Evolutionary conservation across 2,888 invertebrate species (phyloP), one percentile per base, ranked within the genome.

Genomic region (Drosophila maculinotata): DNA sequence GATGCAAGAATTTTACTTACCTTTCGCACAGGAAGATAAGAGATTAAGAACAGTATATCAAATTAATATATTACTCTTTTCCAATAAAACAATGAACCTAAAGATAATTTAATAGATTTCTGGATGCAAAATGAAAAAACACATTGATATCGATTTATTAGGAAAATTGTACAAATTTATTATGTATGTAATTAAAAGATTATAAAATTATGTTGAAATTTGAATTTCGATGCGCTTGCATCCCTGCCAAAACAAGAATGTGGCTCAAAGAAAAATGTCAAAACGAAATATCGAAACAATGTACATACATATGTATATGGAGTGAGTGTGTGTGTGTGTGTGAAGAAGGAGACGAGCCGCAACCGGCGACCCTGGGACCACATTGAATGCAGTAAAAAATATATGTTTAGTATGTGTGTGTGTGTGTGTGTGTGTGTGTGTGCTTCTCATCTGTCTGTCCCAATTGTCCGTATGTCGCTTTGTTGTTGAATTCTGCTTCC

Each of bases 281-380:
- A 71, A 74, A 74, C 23, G 56, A 68, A 67, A 60, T 44, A 60
- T 56, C 26, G 44, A 52, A 70, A 56, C 47, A 56, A 60, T 30
- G 49, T 66, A 47, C 48, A 59, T n/a, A 44, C 17, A 41, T 17
- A 30, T 39, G 39, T 20, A 12, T 33, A 3, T 48, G 3, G 3
- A 14, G 26, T 33, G 2, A 51, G 28, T 35, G 30, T 49, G 23
- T 49, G 31, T 58, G 28, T 54, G 47, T 51, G 57, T 47, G 41
- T 57, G 51, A 51, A 58, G 58, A 53, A 70, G 68, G 67, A 67
- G 52, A 71, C 74, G 60, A 68, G 47, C 64, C 65, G 64, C n/a
- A n/a, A 64, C 53, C 67, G 74, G 64, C 77, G 85, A 89, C 88
- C 89, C 88, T 89, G 89, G 74, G 69, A 87, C 77, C 80, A 79